These are phyloP conservation scores for Ceraclea dissimilis DNA, from an alignment of 2,888 invertebrate genomes.

Conservation along the genomic window DNA sequence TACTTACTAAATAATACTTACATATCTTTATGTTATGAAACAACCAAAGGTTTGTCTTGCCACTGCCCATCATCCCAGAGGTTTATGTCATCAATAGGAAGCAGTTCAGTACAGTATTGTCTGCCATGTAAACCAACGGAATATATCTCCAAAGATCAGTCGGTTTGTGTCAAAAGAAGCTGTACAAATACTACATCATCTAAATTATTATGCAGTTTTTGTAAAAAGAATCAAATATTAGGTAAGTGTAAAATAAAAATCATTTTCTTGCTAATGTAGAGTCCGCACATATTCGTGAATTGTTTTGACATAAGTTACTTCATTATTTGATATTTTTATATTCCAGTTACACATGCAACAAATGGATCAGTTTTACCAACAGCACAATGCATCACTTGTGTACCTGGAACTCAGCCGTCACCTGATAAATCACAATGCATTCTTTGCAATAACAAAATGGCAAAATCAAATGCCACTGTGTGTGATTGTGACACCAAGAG, in stretches of 20 bases:
- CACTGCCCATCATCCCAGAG: constrained; percentile 13
- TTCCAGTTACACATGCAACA: constrained; percentile 34
- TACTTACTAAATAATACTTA: too few relatives aligned
- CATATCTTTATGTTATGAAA: too few relatives aligned
- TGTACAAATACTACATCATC: constrained; percentile 34
- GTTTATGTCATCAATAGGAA: constrained; percentile 6
- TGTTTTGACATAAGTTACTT: too few relatives aligned
- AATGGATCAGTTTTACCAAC: constrained; percentile 33
- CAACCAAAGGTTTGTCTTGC: constrained; percentile 19
- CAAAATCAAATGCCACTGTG: constrained; percentile 22
- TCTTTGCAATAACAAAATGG: constrained; percentile 31
- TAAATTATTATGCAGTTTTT: constrained; percentile 28
- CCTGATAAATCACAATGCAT: constrained; percentile 34
- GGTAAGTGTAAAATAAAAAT: constrained; percentile 30
- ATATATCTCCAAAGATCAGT: constrained; percentile 37
- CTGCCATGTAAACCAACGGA: constrained; percentile 37
- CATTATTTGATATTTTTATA: too few relatives aligned
- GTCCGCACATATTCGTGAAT: too few relatives aligned
- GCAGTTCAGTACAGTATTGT: constrained; percentile 28
- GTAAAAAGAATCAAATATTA: constrained; percentile 31
- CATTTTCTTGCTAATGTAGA: too few relatives aligned
- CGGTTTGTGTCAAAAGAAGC: constrained; percentile 36
- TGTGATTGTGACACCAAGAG: constrained; percentile 33
- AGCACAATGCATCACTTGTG: constrained; percentile 37
- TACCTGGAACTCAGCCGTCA: constrained; percentile 35